A percentile compares a stretch with the other conserved stretches of the same genome.
Evolutionary conservation across 2,888 invertebrate genomes (phyloP).

Genomic region (Tromatobia lineatoria): DNA sequence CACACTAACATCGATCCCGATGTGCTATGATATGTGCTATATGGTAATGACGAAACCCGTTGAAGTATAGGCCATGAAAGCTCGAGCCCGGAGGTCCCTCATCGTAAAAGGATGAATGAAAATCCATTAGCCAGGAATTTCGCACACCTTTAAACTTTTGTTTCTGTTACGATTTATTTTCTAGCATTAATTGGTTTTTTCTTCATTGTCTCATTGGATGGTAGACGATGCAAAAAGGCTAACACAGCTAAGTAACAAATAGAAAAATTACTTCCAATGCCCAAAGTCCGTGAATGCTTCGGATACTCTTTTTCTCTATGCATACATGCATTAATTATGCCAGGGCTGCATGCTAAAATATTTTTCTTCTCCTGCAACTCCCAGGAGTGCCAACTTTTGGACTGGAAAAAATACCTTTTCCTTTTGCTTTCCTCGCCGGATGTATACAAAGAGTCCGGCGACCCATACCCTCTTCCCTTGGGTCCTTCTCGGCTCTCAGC

Average conservation of each 20-base stretch:
- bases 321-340: conserved; percentile 13
- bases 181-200: conserved; percentile 27
- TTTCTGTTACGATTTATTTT: conserved; percentile 11
- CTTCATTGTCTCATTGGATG: conserved; percentile 27
- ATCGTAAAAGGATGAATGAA: conserved; percentile 78
- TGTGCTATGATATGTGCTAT: neutral
- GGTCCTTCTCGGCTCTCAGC: conserved; percentile 29
- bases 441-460: conserved; percentile 47
- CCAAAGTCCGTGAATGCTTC: conserved; percentile 14
- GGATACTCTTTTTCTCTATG: neutral
- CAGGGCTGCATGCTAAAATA: neutral
- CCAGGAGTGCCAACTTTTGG: conserved; percentile 4
- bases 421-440: neutral
- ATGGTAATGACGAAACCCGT: conserved; percentile 38
- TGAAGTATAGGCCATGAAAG: conserved; percentile 39
- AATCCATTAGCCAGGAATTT: conserved; percentile 73
- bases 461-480: conserved; percentile 30
- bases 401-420: conserved; percentile 17
- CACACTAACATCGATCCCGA: conserved; percentile 22
- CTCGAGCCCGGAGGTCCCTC: conserved; percentile 24
- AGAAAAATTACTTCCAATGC: neutral
- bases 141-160: neutral
- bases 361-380: conserved; percentile 1
- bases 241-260: neutral
- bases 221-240: neutral